Evolutionary conservation across 2,113 vertebrate species (phyloP), one percentile per base, ranked within the genome.

Genomic region (Mustela nigripes): DNA sequence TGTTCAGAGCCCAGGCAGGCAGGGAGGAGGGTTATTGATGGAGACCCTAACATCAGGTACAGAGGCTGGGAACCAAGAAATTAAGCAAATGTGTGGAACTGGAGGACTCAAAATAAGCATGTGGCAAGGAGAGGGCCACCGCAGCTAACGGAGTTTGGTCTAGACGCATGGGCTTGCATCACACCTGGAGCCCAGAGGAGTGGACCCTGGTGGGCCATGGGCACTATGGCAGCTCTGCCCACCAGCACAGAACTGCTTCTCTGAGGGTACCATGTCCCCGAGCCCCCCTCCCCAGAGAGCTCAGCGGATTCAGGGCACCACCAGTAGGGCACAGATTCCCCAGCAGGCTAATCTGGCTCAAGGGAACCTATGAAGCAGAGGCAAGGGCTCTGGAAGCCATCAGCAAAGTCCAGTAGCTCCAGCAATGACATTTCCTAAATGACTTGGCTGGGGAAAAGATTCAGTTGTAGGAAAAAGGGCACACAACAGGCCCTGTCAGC

Each of bases 151-250:
- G 36, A 78, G 58, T 76, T 18, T 86, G 45, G 24, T 85, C 48
- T 90, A 74, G 48, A 89, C 9, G 18, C 14, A 22, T 5, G 3
- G 58, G 60, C 67, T 67, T 85, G 5, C 33, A 65, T 33, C 26
- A 19, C 1, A 2, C 33, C 21, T 36, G 24, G 9, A 67, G 16
- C 14, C 50, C 4, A 1, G 0, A 4, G 48, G 42, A 45, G 6
- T 76, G 19, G 28, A 80, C 33, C 19, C 24, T 89, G 14, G 31
- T 19, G 28, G 58, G 62, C 22, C 42, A 1, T 31, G 3, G 9
- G 24, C 8, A 53, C 89, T 83, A 21, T 11, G 31, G 12, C 22
- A 36, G 36, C 48, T 82, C 94, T 45, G n/a, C 36, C 48, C 42
- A 60, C 31, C 7, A 86, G 42, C 21, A 6, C 1, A 21, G 65